Conservation (phyloP, 2,888 invertebrate genomes). For the Pandemis heparana region DNA sequence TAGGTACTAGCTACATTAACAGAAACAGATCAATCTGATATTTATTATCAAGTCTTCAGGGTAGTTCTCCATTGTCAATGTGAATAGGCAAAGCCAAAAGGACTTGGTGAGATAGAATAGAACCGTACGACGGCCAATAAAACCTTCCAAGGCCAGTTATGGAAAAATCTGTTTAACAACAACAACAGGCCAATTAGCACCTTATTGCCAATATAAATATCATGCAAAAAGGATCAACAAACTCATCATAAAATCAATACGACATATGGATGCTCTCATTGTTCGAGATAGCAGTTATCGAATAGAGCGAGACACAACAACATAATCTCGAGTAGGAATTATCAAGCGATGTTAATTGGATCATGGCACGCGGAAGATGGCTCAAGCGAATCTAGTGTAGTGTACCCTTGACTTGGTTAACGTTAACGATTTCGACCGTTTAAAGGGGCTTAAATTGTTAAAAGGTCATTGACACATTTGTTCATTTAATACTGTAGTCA, state of each 20-base stretch:
- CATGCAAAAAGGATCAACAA: constrained; percentile 28
- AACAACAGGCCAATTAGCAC: constrained; percentile 18
- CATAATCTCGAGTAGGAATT: constrained; percentile 41
- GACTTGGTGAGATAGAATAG: background rate
- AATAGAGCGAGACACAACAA: constrained; percentile 41
- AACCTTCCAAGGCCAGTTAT: background rate
- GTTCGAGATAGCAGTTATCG: constrained; percentile 34
- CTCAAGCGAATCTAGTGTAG: background rate
- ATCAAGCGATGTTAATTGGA: constrained; percentile 48
- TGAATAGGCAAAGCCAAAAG: background rate
- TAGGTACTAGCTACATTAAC: background rate
- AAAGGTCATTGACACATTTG: constrained; percentile 4
- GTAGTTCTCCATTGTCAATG: background rate
- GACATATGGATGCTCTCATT: constrained; percentile 19
- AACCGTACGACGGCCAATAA: background rate
- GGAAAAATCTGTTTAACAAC: constrained; percentile 16
- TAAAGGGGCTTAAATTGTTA: background rate
- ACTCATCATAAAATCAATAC: constrained; percentile 46
- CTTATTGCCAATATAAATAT: constrained; percentile 17
- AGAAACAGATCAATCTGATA: background rate
- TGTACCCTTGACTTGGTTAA: constrained; percentile 48
- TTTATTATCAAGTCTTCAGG: background rate
- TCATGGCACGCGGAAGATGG: constrained; percentile 44
- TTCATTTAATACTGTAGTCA: constrained; percentile 1
- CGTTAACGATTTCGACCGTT: constrained; percentile 21